Evolutionary conservation across 1,140 invertebrate species (phyloP).

Genomic region (Sarcophaga bullata): DNA sequence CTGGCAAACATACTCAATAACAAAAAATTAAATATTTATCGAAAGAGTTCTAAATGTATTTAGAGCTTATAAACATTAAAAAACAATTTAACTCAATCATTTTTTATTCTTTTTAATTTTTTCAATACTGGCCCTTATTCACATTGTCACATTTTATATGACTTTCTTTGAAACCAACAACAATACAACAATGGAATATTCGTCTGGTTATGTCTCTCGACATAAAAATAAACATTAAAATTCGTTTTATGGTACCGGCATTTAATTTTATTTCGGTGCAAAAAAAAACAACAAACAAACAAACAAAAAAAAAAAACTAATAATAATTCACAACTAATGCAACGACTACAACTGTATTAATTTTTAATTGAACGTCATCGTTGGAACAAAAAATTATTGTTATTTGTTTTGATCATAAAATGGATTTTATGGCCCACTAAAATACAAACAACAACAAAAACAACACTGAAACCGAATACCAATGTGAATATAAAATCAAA

Average conservation of each 20-base stretch:
- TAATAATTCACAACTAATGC: conserved; percentile 23
- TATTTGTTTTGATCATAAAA: conserved; percentile 66
- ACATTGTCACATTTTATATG: not conserved
- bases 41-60: no score
- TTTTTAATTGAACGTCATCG: not conserved
- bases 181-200: conserved; percentile 13
- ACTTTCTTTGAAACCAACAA: not conserved
- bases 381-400: conserved; percentile 52
- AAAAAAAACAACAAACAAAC: conserved; percentile 1
- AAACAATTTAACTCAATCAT: conserved; percentile 4
- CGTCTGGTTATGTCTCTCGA: not conserved
- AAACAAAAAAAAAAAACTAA: not conserved
- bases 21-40: not conserved
- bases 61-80: not conserved
- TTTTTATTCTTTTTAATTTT: not conserved
- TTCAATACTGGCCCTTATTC: not conserved
- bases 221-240: not conserved
- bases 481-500: conserved; percentile 20
- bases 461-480: conserved; percentile 7
- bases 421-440: conserved; percentile 58
- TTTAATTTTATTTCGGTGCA: conserved; percentile 1
- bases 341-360: not conserved
- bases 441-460: conserved; percentile 57
- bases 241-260: conserved; percentile 27
- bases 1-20: conserved; percentile 7